These are phyloP conservation scores for Octonoba sinensis DNA, from an alignment of 2,888 invertebrate species.

Conservation along the genomic window DNA sequence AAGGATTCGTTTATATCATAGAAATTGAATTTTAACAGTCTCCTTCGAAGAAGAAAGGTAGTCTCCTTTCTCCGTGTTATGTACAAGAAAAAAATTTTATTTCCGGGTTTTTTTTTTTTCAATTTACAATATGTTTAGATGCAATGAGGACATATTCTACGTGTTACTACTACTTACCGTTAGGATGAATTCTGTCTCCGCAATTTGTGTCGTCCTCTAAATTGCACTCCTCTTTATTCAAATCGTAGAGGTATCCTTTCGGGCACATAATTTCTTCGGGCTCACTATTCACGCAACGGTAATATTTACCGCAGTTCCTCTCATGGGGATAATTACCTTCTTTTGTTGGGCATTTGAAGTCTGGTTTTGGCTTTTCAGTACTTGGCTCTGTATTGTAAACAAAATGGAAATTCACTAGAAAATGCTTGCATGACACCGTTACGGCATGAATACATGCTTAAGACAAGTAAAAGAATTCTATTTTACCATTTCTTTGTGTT, in stretches of 20 bases:
- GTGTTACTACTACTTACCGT: conserved; percentile 19
- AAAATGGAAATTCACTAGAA: no score
- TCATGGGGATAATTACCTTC: conserved; percentile 42
- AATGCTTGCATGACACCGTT: no score
- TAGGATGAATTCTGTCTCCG: conserved; percentile 47
- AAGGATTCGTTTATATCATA: no score
- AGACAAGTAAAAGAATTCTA: no score
- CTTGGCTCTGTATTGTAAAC: conserved; percentile 2
- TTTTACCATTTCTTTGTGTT: no score
- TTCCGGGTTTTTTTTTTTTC: background rate
- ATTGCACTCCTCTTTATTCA: conserved; percentile 27
- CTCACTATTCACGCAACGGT: conserved; percentile 25
- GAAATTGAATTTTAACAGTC: no score
- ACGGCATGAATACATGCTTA: no score
- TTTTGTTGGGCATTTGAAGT: conserved; percentile 37
- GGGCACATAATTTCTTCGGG: conserved; percentile 33
- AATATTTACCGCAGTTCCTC: conserved; percentile 45
- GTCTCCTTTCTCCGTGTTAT: no score
- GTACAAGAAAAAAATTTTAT: no score
- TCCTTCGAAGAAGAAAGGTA: no score
- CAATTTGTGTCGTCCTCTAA: conserved; percentile 50
- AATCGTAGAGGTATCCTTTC: conserved; percentile 38
- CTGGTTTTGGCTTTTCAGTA: conserved; percentile 7
- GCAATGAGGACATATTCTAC: background rate
- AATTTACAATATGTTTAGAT: no score